Percentiles rank a stretch among this genome's conserved stretches.
Evolutionary conservation across 1,140 invertebrate genomes (phyloP).

Genomic region (Matsumurasca onukii): DNA sequence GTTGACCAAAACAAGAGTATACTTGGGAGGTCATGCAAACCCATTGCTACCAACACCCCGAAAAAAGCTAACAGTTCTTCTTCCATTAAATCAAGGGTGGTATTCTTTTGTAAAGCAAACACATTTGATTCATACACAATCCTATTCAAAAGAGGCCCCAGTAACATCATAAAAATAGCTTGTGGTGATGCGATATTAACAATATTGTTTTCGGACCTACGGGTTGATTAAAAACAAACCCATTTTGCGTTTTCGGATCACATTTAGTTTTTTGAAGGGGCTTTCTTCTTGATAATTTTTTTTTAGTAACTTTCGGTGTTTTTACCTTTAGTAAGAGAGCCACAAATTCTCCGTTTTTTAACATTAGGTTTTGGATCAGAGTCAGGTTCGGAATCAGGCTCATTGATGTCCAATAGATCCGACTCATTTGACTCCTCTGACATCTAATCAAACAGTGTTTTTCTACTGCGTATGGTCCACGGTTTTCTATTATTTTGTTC

Average conservation of each 20-base stretch:
- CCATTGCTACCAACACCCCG: neutral
- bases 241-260: neutral
- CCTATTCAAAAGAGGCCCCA: too few relatives aligned
- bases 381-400: neutral
- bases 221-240: neutral
- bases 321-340: neutral
- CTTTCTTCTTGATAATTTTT: neutral
- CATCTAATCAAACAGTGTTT: too few relatives aligned
- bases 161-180: too few relatives aligned
- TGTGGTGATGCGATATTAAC: neutral
- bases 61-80: slow-evolving; percentile 2
- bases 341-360: neutral
- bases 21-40: neutral
- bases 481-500: too few relatives aligned
- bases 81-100: neutral
- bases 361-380: neutral
- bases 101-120: neutral
- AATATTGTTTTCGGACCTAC: neutral
- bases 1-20: neutral
- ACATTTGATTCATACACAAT: neutral
- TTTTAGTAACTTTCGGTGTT: neutral
- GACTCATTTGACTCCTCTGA: too few relatives aligned
- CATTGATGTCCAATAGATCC: too few relatives aligned
- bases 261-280: too few relatives aligned
- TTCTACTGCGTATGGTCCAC: too few relatives aligned